Base-by-base conservation (phyloP, 2,888 invertebrate genomes). In the Kryphioiulus occultus region DNA sequence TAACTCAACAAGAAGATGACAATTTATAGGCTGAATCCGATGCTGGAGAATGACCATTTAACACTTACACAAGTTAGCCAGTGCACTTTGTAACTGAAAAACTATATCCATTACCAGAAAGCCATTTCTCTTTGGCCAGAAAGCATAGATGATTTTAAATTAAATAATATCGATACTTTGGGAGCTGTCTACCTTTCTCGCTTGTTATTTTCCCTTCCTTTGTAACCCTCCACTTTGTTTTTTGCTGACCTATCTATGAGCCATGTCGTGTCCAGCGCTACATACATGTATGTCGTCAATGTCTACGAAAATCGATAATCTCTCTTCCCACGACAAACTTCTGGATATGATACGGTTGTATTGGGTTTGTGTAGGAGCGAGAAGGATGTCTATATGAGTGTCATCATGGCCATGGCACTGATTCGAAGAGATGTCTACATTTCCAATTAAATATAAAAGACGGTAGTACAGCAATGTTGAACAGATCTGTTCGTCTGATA, bases 351-450 rank as follows among this genome's bases (percentile, higher is more conserved):
- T 78, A 78, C 78, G 78, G 78, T 78, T 78, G 78, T 78, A 78
- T 30, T 78, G 78, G 78, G 78, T 30, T 68, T 78, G 78, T 78
- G 19, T n/a, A 85, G 85, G 12, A 85, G 85, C 22, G 19, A 35
- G n/a, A 44, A 39, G 42, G 44, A 85, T 42, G 85, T 42, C 44
- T 85, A 85, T 42, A 85, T 39, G 42, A 39, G 85, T 85, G 42
- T 85, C 44, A 85, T 85, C 85, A 85, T 85, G n/a, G 22, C 85
- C 85, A 39, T 42, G 42, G 44, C 39, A 42, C 44, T 85, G 44
- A 85, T 85, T 85, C 85, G n/a, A 85, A 39, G 85, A 85, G 39
- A 85, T 85, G 85, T 85, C 85, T 85, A 85, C 85, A 85, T 85
- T 85, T 85, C 44, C 85, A 39, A 85, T 85, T 85, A 85, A 85